phyloP scores from a whole-genome alignment of 1,140 invertebrate genomes.

The Bactericera cockerelli region DNA sequence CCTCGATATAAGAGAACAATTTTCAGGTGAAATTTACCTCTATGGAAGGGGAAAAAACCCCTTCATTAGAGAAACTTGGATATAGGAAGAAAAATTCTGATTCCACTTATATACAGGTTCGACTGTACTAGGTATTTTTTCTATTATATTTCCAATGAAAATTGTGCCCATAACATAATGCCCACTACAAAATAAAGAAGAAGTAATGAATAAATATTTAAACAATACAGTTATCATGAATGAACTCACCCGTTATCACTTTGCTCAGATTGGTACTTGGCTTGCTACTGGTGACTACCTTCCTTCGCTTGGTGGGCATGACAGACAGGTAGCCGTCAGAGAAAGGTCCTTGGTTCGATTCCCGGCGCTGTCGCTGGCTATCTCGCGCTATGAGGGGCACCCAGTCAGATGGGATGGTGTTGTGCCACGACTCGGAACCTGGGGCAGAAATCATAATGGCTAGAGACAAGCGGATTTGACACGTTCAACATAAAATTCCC shows the following conservation, averaged over 20 bases:
- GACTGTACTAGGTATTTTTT: background rate
- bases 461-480: too few species aligned
- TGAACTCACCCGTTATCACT: slow-evolving; percentile 23
- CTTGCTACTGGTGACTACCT: slow-evolving; percentile 36
- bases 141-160: background rate
- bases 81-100: too few species aligned
- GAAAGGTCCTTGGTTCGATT: slow-evolving; percentile 37
- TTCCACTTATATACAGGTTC: too few species aligned
- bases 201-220: background rate
- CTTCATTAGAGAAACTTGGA: too few species aligned
- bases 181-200: background rate
- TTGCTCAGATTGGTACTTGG: slow-evolving; percentile 20
- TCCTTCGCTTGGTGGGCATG: slow-evolving; percentile 63
- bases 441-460: too few species aligned
- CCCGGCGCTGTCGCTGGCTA: slow-evolving; percentile 43
- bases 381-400: slow-evolving; percentile 64
- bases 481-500: too few species aligned
- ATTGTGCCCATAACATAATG: background rate
- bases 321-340: slow-evolving; percentile 71
- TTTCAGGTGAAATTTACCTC: too few species aligned
- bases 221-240: slow-evolving; percentile 11
- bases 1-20: background rate
- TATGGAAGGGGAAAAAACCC: too few species aligned
- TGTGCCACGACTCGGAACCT: slow-evolving; percentile 22
- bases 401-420: slow-evolving; percentile 44